A percentile compares a stretch with the other conserved stretches of the same genome.
phyloP scores from a whole-genome alignment of 2,113 vertebrate species.

The Cephalopholis sonnerati region DNA sequence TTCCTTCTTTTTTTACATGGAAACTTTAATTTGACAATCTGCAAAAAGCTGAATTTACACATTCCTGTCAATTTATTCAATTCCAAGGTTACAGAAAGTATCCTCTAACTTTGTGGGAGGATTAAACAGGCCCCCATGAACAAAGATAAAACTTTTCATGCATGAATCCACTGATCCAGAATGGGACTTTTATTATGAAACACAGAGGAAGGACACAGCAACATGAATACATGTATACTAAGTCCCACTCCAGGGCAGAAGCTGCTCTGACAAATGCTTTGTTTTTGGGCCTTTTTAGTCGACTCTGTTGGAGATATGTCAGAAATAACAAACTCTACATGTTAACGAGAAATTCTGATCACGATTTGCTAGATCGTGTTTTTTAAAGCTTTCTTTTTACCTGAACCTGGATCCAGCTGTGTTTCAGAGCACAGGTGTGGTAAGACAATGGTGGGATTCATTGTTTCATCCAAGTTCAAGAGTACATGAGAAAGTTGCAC shows the following conservation, averaged over 20 bases:
- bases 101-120: constrained; percentile 35
- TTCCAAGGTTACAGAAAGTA: constrained; percentile 36
- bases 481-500: neutral
- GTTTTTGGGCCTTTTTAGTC: neutral
- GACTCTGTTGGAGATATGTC: neutral
- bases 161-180: constrained; percentile 22
- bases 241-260: neutral
- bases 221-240: neutral
- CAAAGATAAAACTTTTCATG: constrained; percentile 34
- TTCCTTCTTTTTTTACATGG: neutral
- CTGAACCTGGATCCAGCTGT: neutral
- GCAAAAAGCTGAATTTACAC: constrained; percentile 14
- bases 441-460: neutral
- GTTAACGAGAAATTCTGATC: neutral
- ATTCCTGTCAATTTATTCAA: constrained; percentile 7
- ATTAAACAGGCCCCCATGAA: constrained; percentile 39
- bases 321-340: neutral
- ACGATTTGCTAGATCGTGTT: neutral
- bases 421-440: neutral
- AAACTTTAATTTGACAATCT: constrained; percentile 43
- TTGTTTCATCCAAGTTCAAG: neutral
- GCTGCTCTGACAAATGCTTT: neutral
- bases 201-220: constrained; percentile 18
- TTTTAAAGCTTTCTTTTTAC: neutral
- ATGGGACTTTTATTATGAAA: constrained; percentile 3